Base-by-base conservation (phyloP, 2,888 invertebrate genomes). In the Drosophila paracracens region DNA sequence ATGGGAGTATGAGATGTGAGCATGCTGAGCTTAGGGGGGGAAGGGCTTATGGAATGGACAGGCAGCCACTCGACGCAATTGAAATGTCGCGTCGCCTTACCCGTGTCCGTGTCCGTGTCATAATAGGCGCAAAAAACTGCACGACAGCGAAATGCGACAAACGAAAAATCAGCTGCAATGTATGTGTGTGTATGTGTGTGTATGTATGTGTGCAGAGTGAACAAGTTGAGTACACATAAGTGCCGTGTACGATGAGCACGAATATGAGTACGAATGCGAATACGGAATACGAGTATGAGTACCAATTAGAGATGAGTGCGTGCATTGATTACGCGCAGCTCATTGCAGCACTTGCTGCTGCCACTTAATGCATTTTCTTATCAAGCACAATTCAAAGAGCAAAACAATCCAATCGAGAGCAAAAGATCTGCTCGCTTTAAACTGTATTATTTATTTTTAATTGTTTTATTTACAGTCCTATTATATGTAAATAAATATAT, bases 51-150 rank as follows among this genome's bases (percentile, higher is more conserved):
- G 67, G 59, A 54, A 62, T 57, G 70, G 61, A 63, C 74, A 79
- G 21, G 5, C 40, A 82, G 57, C 43, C 51, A 68, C 88, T 82
- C 78, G 58, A 88, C 48, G 53, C 89, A 89, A 84, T 89, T 89
- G 89, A 89, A 81, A 43, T 57, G 43, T 57, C 43, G 68, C 83
- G 76, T 70, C 67, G 84, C 43, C 59, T 66, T 58, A 43, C 70
- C 67, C 33, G 53, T 27, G 18, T 54, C 66, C 56, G 36, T 66
- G 81, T 83, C 69, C 87, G 89, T 78, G 89, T 89, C 80, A 86
- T 89, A 86, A 89, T 87, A 84, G 88, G 78, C 85, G 88, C 82
- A 86, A 85, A 87, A 84, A 72, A 76, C 74, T 86, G 82, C 71
- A 79, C 88, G 76, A 75, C 69, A 40, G 59, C 46, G 52, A 65